A percentile compares a stretch with the other conserved stretches of the same genome.
phyloP scores from a whole-genome alignment of 2,888 invertebrate species.

The Ellobium chinense region DNA sequence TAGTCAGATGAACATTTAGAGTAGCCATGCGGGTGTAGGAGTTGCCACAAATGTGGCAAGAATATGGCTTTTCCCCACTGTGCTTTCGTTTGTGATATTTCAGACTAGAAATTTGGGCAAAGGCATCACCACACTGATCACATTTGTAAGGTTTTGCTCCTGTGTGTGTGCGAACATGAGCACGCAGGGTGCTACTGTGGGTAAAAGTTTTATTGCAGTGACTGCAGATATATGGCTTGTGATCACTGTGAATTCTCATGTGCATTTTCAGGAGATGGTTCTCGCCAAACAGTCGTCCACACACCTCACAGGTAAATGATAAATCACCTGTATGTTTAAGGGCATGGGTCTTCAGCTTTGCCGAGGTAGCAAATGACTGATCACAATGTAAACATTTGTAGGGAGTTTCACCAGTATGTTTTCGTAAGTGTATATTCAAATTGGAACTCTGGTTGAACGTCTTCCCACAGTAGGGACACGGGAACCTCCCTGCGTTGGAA shows the following conservation, averaged over 20 bases:
- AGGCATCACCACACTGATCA: constrained; percentile 32
- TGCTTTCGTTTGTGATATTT: constrained; percentile 40
- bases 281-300: constrained; percentile 36
- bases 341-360: constrained; percentile 37
- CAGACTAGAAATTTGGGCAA: constrained; percentile 42
- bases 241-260: constrained; percentile 29
- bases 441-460: constrained; percentile 38
- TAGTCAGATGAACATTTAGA: constrained; percentile 33
- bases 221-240: constrained; percentile 28
- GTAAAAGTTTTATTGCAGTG: constrained; percentile 41
- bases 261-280: constrained; percentile 40
- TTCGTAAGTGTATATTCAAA: constrained; percentile 42
- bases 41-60: constrained; percentile 39
- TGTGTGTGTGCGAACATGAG: constrained; percentile 38
- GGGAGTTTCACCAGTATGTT: constrained; percentile 38
- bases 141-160: constrained; percentile 41
- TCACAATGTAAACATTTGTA: constrained; percentile 32
- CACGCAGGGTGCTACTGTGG: constrained; percentile 20
- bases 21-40: constrained; percentile 38
- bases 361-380: constrained; percentile 33
- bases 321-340: constrained; percentile 38
- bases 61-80: constrained; percentile 32
- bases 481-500: not conserved
- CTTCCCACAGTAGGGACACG: constrained; percentile 42
- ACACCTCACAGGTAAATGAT: constrained; percentile 33